Evolutionary conservation across 30 jellyfish, hydroid and myxozoan genomes (phyloP).

Genomic region (Morbakka virulenta): DNA sequence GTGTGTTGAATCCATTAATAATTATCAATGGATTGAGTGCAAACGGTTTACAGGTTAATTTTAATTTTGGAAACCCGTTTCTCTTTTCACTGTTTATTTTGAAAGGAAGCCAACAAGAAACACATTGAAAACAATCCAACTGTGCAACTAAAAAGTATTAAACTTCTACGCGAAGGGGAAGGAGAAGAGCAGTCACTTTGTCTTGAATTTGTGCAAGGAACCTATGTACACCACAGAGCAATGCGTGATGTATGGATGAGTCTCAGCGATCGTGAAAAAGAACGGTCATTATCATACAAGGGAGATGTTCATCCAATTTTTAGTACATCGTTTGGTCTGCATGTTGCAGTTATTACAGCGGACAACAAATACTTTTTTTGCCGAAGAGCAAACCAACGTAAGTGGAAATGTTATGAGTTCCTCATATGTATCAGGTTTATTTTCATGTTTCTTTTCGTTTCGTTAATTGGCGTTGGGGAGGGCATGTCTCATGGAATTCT

Average conservation of each 20-base stretch:
- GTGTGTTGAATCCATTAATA: no score
- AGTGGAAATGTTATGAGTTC: neutral
- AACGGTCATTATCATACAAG: slow-evolving; percentile 55
- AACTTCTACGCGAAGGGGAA: slow-evolving; percentile 70
- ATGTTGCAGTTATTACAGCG: slow-evolving; percentile 81
- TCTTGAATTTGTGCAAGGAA: slow-evolving; percentile 63
- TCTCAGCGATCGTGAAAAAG: slow-evolving; percentile 55
- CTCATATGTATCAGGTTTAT: neutral
- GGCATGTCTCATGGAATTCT: no score
- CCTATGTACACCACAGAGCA: slow-evolving; percentile 81
- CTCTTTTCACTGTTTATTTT: no score
- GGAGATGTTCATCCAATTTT: slow-evolving; percentile 54
- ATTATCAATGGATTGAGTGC: no score
- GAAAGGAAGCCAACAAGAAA: slow-evolving; percentile 58
- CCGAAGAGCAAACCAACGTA: slow-evolving; percentile 73
- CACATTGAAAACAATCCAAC: slow-evolving; percentile 74
- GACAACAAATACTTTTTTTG: slow-evolving; percentile 68
- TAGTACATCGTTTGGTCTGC: slow-evolving; percentile 85
- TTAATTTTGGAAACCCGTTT: no score
- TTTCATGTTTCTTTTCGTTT: neutral
- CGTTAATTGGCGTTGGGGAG: neutral
- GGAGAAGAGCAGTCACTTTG: slow-evolving; percentile 55
- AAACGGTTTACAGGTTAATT: no score
- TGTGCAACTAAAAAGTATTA: slow-evolving; percentile 51
- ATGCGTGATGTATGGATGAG: slow-evolving; percentile 80